Conservation (phyloP, 2,797 vertebrate genomes). For the Myiothlypis coronata region DNA sequence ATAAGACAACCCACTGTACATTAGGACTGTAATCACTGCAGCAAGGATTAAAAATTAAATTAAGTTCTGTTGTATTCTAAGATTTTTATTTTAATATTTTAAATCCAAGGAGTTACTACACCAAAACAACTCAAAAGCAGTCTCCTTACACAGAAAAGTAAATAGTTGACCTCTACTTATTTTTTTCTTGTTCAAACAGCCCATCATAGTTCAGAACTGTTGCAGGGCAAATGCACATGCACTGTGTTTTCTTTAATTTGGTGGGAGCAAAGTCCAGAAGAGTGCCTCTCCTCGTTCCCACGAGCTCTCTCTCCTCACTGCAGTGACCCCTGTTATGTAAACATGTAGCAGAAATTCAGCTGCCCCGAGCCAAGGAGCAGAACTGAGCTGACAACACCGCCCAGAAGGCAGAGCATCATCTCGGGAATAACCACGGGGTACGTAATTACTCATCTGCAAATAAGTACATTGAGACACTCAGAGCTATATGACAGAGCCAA, state of each 20-base stretch:
- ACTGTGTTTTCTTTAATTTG: slow-evolving; percentile 68
- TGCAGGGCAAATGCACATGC: slow-evolving; percentile 56
- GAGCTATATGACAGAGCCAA: neutral
- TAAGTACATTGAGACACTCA: neutral
- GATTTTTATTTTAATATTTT: neutral
- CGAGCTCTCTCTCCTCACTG: slow-evolving; percentile 65
- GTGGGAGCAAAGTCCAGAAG: slow-evolving; percentile 62
- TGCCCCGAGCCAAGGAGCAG: neutral
- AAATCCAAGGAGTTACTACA: neutral
- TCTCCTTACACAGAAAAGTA: slow-evolving; percentile 9
- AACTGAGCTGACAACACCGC: neutral
- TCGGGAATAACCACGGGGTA: neutral
- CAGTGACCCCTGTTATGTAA: slow-evolving; percentile 71
- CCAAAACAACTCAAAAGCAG: neutral
- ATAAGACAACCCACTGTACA: rapidly evolving
- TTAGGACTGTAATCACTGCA: neutral
- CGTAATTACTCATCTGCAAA: neutral
- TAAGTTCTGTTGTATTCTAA: neutral
- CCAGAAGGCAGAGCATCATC: neutral
- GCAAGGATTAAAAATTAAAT: neutral
- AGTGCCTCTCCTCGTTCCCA: slow-evolving; percentile 67
- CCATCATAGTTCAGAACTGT: slow-evolving; percentile 46
- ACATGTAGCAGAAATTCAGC: slow-evolving; percentile 48
- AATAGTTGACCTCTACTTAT: slow-evolving; percentile 31
- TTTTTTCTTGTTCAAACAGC: slow-evolving; percentile 54